Conservation (phyloP, 2,113 vertebrate species). For the Ardeotis arabs region DNA sequence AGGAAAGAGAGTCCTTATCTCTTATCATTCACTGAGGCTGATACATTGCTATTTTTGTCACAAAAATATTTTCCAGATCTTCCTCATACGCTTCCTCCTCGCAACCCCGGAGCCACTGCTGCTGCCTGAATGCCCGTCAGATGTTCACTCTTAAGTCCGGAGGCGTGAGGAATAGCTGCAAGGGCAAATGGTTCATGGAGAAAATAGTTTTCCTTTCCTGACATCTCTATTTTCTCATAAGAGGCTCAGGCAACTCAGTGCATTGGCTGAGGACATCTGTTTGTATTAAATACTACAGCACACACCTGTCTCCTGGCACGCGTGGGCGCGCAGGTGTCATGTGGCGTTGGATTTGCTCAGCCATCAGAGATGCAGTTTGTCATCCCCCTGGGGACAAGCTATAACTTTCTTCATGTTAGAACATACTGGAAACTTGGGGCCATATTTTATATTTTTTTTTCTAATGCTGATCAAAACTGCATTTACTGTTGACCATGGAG, state of each 20-base stretch:
- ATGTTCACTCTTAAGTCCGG: not conserved
- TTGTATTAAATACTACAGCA: not conserved
- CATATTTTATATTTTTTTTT: not conserved
- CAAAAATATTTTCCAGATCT: not conserved
- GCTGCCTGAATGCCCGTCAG: not conserved
- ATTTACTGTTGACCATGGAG: not conserved
- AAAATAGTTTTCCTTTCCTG: not conserved
- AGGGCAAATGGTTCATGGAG: not conserved
- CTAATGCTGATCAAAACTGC: not conserved
- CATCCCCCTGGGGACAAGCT: not conserved
- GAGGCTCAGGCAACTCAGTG: not conserved
- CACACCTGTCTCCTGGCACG: slow-evolving; percentile 1
- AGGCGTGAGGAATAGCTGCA: not conserved
- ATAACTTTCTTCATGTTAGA: not conserved
- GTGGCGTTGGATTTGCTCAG: not conserved
- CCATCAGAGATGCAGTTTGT: not conserved
- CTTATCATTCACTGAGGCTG: not conserved
- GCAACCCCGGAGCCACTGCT: accelerated
- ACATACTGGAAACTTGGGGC: not conserved
- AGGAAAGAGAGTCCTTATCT: not conserved
- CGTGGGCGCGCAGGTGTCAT: not conserved
- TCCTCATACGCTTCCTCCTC: not conserved
- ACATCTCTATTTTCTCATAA: not conserved
- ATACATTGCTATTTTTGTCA: not conserved
- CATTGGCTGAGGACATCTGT: not conserved